A percentile compares a stretch with the other conserved stretches of the same genome.
Evolutionary conservation across 2,888 invertebrate genomes (phyloP).

Genomic region (Macaria notata): DNA sequence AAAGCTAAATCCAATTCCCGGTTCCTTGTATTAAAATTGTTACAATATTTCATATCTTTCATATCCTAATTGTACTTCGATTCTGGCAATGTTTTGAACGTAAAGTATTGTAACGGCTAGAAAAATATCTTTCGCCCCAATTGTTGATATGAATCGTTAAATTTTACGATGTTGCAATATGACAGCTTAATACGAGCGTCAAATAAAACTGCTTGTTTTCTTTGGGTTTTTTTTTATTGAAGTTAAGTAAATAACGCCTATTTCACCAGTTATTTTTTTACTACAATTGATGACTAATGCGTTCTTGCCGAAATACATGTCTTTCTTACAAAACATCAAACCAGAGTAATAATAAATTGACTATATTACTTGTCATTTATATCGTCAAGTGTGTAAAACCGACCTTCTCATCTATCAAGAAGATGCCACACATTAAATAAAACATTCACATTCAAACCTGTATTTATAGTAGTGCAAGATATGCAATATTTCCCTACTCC

Average conservation of each 20-base stretch:
- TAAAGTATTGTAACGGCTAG: slow-evolving; percentile 41
- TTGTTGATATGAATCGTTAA: slow-evolving; percentile 36
- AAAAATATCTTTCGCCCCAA: slow-evolving; percentile 38
- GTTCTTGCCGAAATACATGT: no score
- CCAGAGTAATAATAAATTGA: no score
- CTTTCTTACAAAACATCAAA: no score
- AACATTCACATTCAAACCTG: no score
- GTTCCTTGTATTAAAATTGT: not conserved
- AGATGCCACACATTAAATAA: no score
- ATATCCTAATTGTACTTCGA: slow-evolving; percentile 16
- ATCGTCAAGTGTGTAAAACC: no score
- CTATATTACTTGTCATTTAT: no score
- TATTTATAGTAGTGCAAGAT: no score
- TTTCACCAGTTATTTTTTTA: no score
- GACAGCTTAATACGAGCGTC: slow-evolving; percentile 17
- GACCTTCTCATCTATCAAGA: no score
- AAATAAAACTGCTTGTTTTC: slow-evolving; percentile 22
- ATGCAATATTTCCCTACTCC: no score
- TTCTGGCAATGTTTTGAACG: slow-evolving; percentile 21
- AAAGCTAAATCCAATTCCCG: not conserved
- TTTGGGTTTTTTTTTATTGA: slow-evolving; percentile 5
- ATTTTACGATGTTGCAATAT: slow-evolving; percentile 30
- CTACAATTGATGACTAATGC: no score
- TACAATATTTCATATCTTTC: not conserved
- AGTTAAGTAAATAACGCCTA: not conserved